Evolutionary conservation across 2,888 invertebrate genomes (phyloP), one percentile per base, ranked within the genome.

Genomic region (Villa cingulata): DNA sequence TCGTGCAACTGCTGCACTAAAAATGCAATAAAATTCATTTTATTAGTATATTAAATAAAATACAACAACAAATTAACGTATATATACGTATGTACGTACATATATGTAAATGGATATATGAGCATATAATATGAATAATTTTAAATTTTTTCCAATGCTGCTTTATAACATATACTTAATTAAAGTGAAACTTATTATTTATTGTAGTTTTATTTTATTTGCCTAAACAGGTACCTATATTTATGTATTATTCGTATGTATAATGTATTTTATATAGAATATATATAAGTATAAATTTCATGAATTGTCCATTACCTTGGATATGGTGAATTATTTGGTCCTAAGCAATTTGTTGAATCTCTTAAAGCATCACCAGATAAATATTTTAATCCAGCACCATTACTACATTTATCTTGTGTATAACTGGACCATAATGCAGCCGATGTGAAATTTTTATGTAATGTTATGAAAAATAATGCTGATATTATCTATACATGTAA

Each of bases 311-410:
- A 73, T 74, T 73, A 89, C 90, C 80, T 80, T 51, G 90, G 90
- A 72, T 90, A 91, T 46, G 85, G 83, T 56, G 77, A 69, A 56
- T 87, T 83, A 59, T 86, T 85, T 7, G 90, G 90, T 18, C 90
- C 90, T 45, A 84, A 66, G 58, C 89, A 89, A 60, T 86, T 83
- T 19, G 73, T 68, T 9, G 82, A 76, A 64, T 86, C 86, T 55
- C 78, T 77, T 42, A 91, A 71, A 9, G 90, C 90, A 66, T 91
- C 88, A 17, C 91, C 91, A 78, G 87, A 88, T 18, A 88, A 73
- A 66, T 89, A 90, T 70, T 88, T 88, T 49, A 89, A 70, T 57
- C 78, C 77, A 49, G 75, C 71, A 18, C 80, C 80, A 49, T 75
- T 70, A 50, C 74, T 75, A 62, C 77, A 74, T 62, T 78, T 78